A percentile compares a stretch with the other conserved stretches of the same genome.
Conservation (phyloP, 2,888 invertebrate genomes). For the Crioceris asparagi region DNA sequence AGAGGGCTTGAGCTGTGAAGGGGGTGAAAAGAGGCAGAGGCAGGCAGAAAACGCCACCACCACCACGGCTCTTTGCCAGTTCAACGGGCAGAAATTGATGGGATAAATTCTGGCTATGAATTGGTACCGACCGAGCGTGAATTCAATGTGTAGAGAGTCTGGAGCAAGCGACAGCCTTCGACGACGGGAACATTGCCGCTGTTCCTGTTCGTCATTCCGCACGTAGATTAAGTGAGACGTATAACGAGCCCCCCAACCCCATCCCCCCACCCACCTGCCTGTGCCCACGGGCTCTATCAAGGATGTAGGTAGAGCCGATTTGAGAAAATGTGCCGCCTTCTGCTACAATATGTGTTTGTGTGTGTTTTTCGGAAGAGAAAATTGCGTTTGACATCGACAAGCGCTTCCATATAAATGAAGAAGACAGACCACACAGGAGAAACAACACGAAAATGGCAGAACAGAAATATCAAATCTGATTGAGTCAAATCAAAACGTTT, state of each 20-base stretch:
- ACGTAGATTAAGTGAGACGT: conserved; percentile 12
- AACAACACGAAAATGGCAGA: no score
- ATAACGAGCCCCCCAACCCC: conserved; percentile 2
- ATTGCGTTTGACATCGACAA: no score
- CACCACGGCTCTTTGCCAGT: conserved; percentile 43
- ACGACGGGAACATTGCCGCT: conserved; percentile 1
- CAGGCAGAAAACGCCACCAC: neutral
- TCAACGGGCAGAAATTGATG: conserved; percentile 53
- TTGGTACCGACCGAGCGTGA: conserved; percentile 44
- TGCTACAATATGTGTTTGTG: no score
- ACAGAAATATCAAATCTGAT: no score
- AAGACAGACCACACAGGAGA: no score
- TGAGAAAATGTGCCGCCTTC: no score
- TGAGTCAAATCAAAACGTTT: no score
- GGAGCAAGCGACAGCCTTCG: neutral
- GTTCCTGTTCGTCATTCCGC: conserved; percentile 12
- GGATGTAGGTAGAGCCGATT: no score
- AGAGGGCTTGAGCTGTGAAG: neutral
- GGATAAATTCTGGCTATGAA: conserved; percentile 53
- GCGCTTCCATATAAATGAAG: no score
- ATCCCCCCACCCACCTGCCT: no score
- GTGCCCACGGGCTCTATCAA: no score
- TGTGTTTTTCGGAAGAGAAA: no score
- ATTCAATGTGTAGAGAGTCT: conserved; percentile 16
- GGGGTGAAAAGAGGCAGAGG: neutral